A percentile compares a stretch with the other conserved stretches of the same genome.
Conservation (phyloP, 1,140 invertebrate species). For the Eciton burchellii region DNA sequence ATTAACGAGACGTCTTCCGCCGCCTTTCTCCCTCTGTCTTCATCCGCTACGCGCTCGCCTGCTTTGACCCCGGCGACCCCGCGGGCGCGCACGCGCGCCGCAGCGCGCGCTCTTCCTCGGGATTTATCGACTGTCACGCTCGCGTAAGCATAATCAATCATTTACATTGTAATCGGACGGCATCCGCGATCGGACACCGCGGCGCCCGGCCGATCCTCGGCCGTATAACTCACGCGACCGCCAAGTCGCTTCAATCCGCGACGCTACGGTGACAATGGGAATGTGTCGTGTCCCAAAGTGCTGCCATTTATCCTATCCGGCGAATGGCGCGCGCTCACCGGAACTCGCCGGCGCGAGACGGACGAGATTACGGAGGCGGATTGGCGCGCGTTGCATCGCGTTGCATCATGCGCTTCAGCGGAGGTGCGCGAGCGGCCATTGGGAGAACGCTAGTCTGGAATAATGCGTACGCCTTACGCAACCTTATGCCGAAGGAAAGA, state of each 20-base stretch:
- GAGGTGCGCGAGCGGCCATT: background rate
- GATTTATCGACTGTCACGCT: constrained; percentile 56
- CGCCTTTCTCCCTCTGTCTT: no score
- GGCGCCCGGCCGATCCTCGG: constrained; percentile 66
- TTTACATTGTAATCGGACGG: constrained; percentile 69
- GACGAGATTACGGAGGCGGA: constrained; percentile 60
- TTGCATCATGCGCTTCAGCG: constrained; percentile 31
- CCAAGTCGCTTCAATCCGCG: constrained; percentile 76
- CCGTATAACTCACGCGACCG: constrained; percentile 71
- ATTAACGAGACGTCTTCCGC: constrained; percentile 15
- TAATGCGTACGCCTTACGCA: constrained; percentile 19
- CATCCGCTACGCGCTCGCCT: background rate
- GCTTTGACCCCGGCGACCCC: constrained; percentile 22
- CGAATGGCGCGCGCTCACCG: constrained; percentile 57
- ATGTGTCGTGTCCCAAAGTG: constrained; percentile 74
- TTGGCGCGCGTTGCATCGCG: constrained; percentile 38
- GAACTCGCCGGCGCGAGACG: constrained; percentile 51
- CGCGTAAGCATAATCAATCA: constrained; percentile 68
- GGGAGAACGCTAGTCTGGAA: constrained; percentile 10
- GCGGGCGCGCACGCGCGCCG: constrained; percentile 29
- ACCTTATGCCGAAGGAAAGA: background rate
- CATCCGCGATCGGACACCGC: constrained; percentile 59
- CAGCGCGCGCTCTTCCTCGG: constrained; percentile 36
- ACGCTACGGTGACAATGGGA: constrained; percentile 70
- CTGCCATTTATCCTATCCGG: constrained; percentile 70